Evolutionary conservation across 2,888 invertebrate genomes (phyloP).

Genomic region (Pardosa pseudoannulata): DNA sequence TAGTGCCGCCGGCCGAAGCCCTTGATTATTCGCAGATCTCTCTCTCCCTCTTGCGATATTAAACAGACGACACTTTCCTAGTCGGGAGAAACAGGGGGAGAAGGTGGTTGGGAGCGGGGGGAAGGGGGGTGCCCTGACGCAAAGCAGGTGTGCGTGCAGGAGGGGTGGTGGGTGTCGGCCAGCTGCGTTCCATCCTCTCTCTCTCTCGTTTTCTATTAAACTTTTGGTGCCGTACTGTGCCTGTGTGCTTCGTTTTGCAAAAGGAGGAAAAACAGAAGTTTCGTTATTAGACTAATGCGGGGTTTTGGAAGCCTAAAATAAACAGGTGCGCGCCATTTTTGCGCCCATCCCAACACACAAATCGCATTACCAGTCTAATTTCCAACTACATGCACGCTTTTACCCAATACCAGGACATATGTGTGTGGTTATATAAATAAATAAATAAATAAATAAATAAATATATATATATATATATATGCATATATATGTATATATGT

Average conservation of each 20-base stretch:
- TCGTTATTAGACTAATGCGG: conserved; percentile 5
- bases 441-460: no score
- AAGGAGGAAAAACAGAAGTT: background rate
- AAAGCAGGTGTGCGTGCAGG: conserved; percentile 9
- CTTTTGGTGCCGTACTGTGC: background rate
- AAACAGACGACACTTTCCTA: conserved; percentile 56
- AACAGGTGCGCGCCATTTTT: background rate
- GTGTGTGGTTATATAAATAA: no score
- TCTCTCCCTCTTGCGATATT: conserved; percentile 36
- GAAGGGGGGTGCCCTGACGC: background rate
- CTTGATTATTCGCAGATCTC: background rate
- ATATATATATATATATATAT: no score
- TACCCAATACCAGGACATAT: no score
- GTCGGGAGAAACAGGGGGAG: conserved; percentile 25
- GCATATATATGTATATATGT: no score
- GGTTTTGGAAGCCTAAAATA: background rate
- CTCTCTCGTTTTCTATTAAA: conserved; percentile 9
- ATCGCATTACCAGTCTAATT: no score
- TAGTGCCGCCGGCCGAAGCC: no score
- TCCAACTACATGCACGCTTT: no score
- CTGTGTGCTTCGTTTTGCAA: background rate
- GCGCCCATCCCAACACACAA: no score
- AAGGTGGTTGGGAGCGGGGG: conserved; percentile 54
- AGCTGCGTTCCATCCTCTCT: background rate
- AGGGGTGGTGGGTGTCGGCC: background rate